Percentiles rank a stretch among this genome's conserved stretches.
These are phyloP conservation scores for Monomorium pharaonis DNA, from an alignment of 1,140 invertebrate genomes.

Conservation along the genomic window DNA sequence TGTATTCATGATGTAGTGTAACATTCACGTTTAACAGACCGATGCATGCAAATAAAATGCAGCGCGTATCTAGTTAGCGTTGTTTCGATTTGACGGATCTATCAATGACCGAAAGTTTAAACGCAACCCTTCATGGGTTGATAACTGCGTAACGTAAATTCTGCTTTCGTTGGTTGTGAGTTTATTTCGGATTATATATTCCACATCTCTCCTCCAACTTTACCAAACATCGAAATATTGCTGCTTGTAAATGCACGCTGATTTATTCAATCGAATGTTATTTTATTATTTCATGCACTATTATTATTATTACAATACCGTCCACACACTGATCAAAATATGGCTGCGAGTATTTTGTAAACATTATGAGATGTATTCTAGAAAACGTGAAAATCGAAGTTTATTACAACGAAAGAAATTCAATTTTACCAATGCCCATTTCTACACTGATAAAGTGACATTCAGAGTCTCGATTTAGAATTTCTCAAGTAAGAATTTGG, in stretches of 20 bases:
- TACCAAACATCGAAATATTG: neutral
- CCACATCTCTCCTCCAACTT: neutral
- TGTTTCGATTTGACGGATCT: slow-evolving; percentile 4
- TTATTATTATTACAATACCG: neutral
- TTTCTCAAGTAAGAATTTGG: neutral
- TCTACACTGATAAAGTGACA: neutral
- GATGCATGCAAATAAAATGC: neutral
- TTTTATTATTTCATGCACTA: neutral
- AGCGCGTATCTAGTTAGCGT: slow-evolving; percentile 11
- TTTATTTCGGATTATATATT: neutral
- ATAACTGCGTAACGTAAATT: slow-evolving; percentile 12
- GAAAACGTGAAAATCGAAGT: neutral
- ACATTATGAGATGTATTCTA: too few species aligned
- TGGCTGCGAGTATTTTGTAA: neutral
- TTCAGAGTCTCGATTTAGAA: neutral
- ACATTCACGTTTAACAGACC: slow-evolving; percentile 2
- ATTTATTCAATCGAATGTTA: neutral
- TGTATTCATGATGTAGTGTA: neutral
- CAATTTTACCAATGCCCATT: neutral
- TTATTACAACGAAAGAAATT: neutral
- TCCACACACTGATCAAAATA: neutral
- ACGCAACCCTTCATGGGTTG: neutral
- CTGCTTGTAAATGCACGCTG: neutral
- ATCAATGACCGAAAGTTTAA: slow-evolving; percentile 9
- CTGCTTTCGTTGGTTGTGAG: neutral